Base-by-base conservation (phyloP, 1,140 invertebrate genomes). In the Alviniconcha marisindica region DNA sequence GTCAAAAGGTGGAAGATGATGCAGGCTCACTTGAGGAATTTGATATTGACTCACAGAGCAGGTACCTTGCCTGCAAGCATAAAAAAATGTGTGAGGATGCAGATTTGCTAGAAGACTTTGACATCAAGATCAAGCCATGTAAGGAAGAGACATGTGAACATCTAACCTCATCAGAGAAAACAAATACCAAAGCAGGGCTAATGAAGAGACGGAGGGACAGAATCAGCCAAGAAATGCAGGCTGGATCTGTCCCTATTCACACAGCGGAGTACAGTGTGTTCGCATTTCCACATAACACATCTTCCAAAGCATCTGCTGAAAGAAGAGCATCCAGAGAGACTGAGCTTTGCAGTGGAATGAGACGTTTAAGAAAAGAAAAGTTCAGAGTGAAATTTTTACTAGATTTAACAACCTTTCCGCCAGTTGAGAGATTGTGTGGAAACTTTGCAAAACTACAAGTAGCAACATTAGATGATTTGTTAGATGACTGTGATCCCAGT, bases 371-470 rank as follows among this genome's bases (percentile, higher is more conserved):
- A 1, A 78, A 31, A 60, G 36, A 78, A 21, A 78, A 38, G 77
- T 78, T 56, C 33, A 78, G 77, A 15, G 77, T 78, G 7, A 78
- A n/a, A 2, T 78, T 78, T 60, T 40, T 78, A 18, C 56, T 38
- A 38, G 77, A 60, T 38, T 31, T 40, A 1, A 54, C 51, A 12
- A 40, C 77, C 36, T 60, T 60, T 21, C 77, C 51, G 21, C 24
- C n/a, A 28, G 3, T 60, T 31, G 38, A 78, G 31, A 78, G 33
- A 15, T 18, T 78, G n/a, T 36, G 48, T 38, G 14, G 15, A 24
- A 38, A 60, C 12, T 78, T 78, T 38, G 31, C 48, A 31, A 54
- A 60, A 36, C 48, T 78, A 18, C 77, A 78, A 31, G 15, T 38
- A 12, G 33, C 51, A 18, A 38, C 31, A 10, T 33, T 78, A 28